Evolutionary conservation across 2,888 invertebrate genomes (phyloP).

Genomic region (Thera britannica): DNA sequence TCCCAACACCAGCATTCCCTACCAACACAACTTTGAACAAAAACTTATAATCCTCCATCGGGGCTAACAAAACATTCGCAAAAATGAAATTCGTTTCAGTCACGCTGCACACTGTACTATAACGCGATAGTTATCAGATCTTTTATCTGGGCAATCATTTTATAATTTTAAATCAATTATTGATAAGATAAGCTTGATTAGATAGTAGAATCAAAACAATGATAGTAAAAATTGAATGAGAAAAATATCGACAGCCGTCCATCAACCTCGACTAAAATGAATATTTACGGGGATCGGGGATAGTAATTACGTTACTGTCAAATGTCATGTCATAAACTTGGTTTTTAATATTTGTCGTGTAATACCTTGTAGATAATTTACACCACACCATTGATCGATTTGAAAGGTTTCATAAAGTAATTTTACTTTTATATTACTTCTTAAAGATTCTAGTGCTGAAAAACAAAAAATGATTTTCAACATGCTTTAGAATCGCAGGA

Average conservation of each 20-base stretch:
- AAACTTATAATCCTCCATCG: slow-evolving; percentile 99
- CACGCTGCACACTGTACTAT: slow-evolving; percentile 71
- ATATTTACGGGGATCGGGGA: no score
- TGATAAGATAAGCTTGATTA: slow-evolving; percentile 58
- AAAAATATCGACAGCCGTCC: slow-evolving; percentile 52
- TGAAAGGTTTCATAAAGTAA: no score
- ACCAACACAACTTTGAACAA: slow-evolving; percentile 99
- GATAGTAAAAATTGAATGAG: slow-evolving; percentile 33
- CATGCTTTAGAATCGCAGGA: no score
- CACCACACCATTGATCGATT: no score
- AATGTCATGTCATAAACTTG: no score
- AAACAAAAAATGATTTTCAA: no score
- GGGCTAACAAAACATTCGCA: slow-evolving; percentile 70
- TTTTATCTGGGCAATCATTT: slow-evolving; percentile 61
- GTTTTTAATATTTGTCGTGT: no score
- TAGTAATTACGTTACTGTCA: no score
- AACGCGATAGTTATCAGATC: slow-evolving; percentile 59
- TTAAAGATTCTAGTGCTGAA: no score
- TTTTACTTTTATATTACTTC: no score
- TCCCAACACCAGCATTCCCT: slow-evolving; percentile 99
- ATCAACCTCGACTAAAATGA: neutral
- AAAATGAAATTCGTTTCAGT: slow-evolving; percentile 55
- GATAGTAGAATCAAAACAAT: slow-evolving; percentile 51
- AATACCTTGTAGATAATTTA: no score
- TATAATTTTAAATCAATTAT: slow-evolving; percentile 64